Conservation (phyloP, 2,113 vertebrate genomes). For the Ammodytes dubius region DNA sequence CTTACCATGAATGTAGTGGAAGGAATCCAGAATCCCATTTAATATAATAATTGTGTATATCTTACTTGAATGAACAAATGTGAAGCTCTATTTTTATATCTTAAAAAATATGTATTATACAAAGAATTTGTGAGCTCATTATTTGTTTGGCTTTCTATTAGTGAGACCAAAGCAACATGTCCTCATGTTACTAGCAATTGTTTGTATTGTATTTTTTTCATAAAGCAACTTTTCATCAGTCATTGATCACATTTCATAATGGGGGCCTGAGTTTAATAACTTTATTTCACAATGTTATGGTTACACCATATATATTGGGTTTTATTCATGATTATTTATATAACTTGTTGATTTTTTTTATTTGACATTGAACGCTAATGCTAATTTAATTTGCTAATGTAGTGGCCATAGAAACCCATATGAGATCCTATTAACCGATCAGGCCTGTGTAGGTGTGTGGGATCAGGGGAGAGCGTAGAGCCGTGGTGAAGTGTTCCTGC, state of each 20-base stretch:
- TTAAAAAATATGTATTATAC: not conserved
- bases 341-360: not conserved
- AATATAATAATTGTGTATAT: not conserved
- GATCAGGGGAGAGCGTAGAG: conserved; percentile 50
- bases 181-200: not conserved
- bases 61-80: not conserved
- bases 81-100: not conserved
- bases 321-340: not conserved
- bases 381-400: not conserved
- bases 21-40: not conserved
- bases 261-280: not conserved
- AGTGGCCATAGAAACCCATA: not conserved
- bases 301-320: not conserved
- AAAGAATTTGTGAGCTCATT: not conserved
- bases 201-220: too few relatives aligned
- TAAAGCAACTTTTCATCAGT: too few relatives aligned
- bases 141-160: not conserved
- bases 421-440: not conserved
- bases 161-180: not conserved
- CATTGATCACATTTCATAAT: too few relatives aligned
- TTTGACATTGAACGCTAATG: not conserved
- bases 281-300: not conserved
- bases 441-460: conserved; percentile 10
- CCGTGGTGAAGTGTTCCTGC: conserved; percentile 91
- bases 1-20: not conserved